Percentiles rank a stretch among this genome's conserved stretches.
Conservation (phyloP, 2,888 invertebrate species). For the Drosophila quinaria region DNA sequence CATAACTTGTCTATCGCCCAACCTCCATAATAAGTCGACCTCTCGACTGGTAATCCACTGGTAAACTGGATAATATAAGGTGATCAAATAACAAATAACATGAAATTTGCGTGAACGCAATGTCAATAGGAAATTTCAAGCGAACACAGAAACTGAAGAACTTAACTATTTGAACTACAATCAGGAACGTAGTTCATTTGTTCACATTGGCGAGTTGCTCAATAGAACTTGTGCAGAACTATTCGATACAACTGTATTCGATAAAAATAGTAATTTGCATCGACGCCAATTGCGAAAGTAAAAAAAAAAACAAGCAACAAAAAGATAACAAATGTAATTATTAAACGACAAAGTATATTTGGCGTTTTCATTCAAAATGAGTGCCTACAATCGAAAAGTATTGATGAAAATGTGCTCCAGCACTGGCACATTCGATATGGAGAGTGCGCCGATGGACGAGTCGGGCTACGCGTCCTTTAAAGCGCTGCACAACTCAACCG, state of each 20-base stretch:
- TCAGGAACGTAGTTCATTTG: too few relatives aligned
- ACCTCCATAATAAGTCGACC: not conserved
- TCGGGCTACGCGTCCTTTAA: slow-evolving; percentile 72
- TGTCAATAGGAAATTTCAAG: too few relatives aligned
- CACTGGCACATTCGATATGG: slow-evolving; percentile 46
- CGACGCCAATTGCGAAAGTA: slow-evolving; percentile 52
- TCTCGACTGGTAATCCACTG: too few relatives aligned
- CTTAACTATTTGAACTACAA: too few relatives aligned
- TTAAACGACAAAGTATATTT: slow-evolving; percentile 11
- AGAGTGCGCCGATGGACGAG: slow-evolving; percentile 58
- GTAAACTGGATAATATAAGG: too few relatives aligned
- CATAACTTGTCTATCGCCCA: not conserved
- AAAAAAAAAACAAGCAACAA: slow-evolving; percentile 17
- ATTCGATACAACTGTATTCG: slow-evolving; percentile 20
- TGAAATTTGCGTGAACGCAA: too few relatives aligned
- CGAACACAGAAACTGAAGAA: too few relatives aligned
- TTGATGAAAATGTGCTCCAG: slow-evolving; percentile 34
- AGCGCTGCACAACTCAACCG: slow-evolving; percentile 68
- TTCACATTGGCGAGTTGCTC: too few relatives aligned
- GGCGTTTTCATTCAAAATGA: slow-evolving; percentile 58
- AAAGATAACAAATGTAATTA: slow-evolving; percentile 54
- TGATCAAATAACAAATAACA: too few relatives aligned
- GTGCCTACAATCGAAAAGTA: slow-evolving; percentile 57
- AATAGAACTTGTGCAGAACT: not conserved
- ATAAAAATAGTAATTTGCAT: not conserved